Percentiles rank a stretch among this genome's conserved stretches.
phyloP scores from a whole-genome alignment of 2,113 vertebrate genomes.

The Loxodonta africana region DNA sequence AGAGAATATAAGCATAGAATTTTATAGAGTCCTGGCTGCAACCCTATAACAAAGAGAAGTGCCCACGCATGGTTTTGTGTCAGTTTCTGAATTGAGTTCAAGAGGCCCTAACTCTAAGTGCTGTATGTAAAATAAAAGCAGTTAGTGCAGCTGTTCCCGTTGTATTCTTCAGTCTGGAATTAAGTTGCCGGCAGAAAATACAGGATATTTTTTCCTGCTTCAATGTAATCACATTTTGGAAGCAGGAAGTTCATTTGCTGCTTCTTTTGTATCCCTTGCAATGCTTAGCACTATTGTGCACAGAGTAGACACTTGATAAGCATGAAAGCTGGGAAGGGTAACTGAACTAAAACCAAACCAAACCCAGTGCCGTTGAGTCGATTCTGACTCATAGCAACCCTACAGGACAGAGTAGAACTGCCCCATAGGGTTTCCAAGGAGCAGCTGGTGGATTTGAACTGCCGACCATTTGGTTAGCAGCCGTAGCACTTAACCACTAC shows the following conservation, averaged over 20 bases:
- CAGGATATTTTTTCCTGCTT: constrained; percentile 54
- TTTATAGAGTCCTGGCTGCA: constrained; percentile 58
- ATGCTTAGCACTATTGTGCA: neutral
- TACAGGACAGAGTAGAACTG: too few species aligned
- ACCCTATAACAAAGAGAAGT: constrained; percentile 48
- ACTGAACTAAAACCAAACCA: too few species aligned
- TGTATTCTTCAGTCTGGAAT: constrained; percentile 66
- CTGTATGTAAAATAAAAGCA: constrained; percentile 74
- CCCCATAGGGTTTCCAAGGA: too few species aligned
- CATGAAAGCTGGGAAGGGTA: neutral
- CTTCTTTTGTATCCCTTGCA: constrained; percentile 37
- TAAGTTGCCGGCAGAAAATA: constrained; percentile 46
- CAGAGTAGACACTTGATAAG: neutral
- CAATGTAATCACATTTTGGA: constrained; percentile 67
- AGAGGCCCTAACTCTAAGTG: constrained; percentile 51
- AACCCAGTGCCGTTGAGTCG: too few species aligned
- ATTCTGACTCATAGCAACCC: too few species aligned
- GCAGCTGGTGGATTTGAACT: too few species aligned
- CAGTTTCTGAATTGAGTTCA: constrained; percentile 72
- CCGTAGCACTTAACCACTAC: too few species aligned
- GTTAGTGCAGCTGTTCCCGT: constrained; percentile 68
- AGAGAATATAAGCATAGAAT: constrained; percentile 62
- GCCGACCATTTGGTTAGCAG: too few species aligned
- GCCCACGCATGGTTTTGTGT: constrained; percentile 58
- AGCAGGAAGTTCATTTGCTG: constrained; percentile 41